Evolutionary conservation across 2,113 vertebrate species (phyloP).

Genomic region (Dicentrarchus labrax): DNA sequence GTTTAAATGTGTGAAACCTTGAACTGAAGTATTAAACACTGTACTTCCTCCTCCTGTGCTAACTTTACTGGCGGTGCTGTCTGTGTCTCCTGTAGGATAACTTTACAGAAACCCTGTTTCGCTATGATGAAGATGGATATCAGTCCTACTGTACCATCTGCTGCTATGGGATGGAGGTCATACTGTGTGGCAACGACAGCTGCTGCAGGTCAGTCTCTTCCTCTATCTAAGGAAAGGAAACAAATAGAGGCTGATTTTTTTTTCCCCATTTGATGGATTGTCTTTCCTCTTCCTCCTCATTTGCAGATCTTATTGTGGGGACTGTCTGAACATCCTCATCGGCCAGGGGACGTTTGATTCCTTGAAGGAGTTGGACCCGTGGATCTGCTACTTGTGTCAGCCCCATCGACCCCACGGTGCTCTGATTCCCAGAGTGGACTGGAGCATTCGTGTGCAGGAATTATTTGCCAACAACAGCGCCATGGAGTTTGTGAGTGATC

Average conservation of each 20-base stretch:
- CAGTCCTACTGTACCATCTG: slow-evolving; percentile 96
- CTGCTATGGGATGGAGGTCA: slow-evolving; percentile 92
- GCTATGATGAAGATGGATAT: slow-evolving; percentile 94
- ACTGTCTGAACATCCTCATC: slow-evolving; percentile 92
- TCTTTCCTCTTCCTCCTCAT: background rate
- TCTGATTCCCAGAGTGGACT: slow-evolving; percentile 89
- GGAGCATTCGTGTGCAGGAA: slow-evolving; percentile 91
- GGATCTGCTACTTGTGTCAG: slow-evolving; percentile 95
- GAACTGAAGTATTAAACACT: background rate
- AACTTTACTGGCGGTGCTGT: background rate
- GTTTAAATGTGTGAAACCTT: background rate
- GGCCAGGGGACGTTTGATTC: slow-evolving; percentile 83
- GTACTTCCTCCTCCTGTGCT: background rate
- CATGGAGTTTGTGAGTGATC: slow-evolving; percentile 89
- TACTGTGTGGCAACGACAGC: slow-evolving; percentile 91
- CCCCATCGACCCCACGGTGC: slow-evolving; percentile 81
- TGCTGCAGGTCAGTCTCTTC: slow-evolving; percentile 89
- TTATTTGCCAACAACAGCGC: slow-evolving; percentile 90
- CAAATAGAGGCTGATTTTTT: fast-evolving
- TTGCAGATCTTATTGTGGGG: slow-evolving; percentile 91
- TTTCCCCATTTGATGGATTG: too few species aligned
- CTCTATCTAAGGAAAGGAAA: background rate
- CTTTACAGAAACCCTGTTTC: slow-evolving; percentile 92
- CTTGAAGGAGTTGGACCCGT: slow-evolving; percentile 89
- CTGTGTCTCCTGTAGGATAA: slow-evolving; percentile 84